Conservation (phyloP, 2,113 vertebrate genomes). For the Erythrocercus mccallii region DNA sequence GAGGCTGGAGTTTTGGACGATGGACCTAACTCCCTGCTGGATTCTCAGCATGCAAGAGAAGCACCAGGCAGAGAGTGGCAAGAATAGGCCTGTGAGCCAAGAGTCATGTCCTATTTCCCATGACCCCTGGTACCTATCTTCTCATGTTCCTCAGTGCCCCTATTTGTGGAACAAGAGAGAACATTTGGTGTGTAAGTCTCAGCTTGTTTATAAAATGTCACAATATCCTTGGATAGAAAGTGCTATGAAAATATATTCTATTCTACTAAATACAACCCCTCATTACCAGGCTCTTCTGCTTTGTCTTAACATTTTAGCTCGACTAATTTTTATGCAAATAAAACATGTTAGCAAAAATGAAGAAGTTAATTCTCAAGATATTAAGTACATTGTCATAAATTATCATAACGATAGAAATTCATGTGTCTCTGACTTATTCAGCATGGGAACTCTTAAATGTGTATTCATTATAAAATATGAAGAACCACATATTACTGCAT, state of each 20-base stretch:
- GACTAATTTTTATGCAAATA: background rate
- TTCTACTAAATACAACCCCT: background rate
- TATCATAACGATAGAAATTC: background rate
- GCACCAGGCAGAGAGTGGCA: background rate
- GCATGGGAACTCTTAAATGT: background rate
- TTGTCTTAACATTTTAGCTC: background rate
- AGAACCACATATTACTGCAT: background rate
- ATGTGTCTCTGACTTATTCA: background rate
- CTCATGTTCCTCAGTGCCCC: background rate
- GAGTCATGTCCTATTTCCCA: background rate
- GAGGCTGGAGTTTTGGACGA: background rate
- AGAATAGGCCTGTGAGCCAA: background rate
- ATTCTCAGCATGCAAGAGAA: background rate
- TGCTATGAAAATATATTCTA: background rate
- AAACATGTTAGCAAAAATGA: background rate
- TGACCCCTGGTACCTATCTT: background rate
- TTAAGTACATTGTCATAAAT: background rate
- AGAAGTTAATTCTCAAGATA: background rate
- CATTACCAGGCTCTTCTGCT: background rate
- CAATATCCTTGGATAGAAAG: background rate
- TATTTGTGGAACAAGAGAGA: constrained; percentile 20
- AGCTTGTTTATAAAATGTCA: constrained; percentile 39
- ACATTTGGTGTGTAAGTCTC: background rate
- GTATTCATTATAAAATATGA: background rate
- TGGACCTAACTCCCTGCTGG: background rate